These are phyloP conservation scores for Arctia plantaginis DNA, from an alignment of 2,888 invertebrate genomes.

Conservation along the genomic window DNA sequence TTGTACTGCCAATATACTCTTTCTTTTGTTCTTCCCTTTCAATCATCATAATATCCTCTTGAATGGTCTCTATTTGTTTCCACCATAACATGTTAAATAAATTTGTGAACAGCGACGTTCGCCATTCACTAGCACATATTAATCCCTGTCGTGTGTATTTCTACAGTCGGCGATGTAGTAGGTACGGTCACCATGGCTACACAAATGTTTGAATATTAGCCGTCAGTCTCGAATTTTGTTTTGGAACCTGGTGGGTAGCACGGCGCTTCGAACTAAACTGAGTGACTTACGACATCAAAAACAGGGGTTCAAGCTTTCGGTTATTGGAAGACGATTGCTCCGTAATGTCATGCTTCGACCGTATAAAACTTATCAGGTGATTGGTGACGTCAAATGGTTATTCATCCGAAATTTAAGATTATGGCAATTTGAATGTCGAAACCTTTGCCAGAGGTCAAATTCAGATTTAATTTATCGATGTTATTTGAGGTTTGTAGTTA, in stretches of 20 bases:
- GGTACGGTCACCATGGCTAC: constrained; percentile 77
- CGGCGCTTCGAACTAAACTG: constrained; percentile 76
- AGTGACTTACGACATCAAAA: constrained; percentile 65
- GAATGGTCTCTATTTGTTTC: constrained; percentile 79
- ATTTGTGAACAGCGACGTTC: constrained; percentile 54
- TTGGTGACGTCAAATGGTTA: constrained; percentile 74
- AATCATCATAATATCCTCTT: constrained; percentile 75
- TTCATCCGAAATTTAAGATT: constrained; percentile 61
- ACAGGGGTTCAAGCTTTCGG: constrained; percentile 68
- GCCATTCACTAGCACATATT: constrained; percentile 57
- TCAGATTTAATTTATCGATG: constrained; percentile 42
- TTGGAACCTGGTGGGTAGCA: constrained; percentile 66
- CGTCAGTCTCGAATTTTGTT: constrained; percentile 53
- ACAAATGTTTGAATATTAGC: constrained; percentile 60
- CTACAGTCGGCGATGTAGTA: constrained; percentile 53
- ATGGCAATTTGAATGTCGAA: constrained; percentile 56
- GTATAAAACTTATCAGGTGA: constrained; percentile 73
- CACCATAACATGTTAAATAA: constrained; percentile 82
- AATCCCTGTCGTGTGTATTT: constrained; percentile 62
- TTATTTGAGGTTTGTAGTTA: constrained; percentile 45
- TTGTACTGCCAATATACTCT: constrained; percentile 72
- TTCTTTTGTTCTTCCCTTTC: constrained; percentile 77
- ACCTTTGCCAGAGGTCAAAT: constrained; percentile 54
- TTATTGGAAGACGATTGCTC: constrained; percentile 73
- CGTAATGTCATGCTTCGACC: constrained; percentile 72